These are phyloP conservation scores for Sebastes kiyomatsui DNA, from an alignment of 2,797 vertebrate genomes.

Conservation along the genomic window DNA sequence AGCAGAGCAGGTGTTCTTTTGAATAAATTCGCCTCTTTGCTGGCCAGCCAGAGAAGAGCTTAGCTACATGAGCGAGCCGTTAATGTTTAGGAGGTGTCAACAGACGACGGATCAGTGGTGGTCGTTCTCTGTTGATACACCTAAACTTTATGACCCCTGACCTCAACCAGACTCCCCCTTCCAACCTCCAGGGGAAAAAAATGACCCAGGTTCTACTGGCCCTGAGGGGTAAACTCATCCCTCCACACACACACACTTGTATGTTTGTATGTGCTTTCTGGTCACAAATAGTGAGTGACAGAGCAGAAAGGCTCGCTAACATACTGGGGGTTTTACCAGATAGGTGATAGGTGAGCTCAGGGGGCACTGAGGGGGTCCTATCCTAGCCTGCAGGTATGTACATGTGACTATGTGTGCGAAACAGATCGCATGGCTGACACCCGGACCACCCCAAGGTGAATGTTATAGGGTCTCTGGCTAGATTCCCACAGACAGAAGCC, in stretches of 20 bases:
- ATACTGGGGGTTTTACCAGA: slow-evolving; percentile 55
- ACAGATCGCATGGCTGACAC: slow-evolving; percentile 63
- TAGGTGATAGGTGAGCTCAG: slow-evolving; percentile 60
- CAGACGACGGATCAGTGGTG: slow-evolving; percentile 39
- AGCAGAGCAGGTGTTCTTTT: slow-evolving; percentile 61
- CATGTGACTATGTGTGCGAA: slow-evolving; percentile 66
- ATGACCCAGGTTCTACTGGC: slow-evolving; percentile 23
- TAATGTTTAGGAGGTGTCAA: slow-evolving; percentile 62
- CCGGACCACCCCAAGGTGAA: slow-evolving; percentile 60
- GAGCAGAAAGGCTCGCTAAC: slow-evolving; percentile 51
- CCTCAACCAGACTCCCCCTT: slow-evolving; percentile 25
- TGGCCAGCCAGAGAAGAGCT: slow-evolving; percentile 25
- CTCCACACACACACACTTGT: slow-evolving; percentile 27
- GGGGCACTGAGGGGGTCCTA: slow-evolving; percentile 12
- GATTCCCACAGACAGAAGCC: slow-evolving; percentile 36
- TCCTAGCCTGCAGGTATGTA: slow-evolving; percentile 63
- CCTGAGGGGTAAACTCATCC: slow-evolving; percentile 49
- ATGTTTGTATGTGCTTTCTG: slow-evolving; percentile 47
- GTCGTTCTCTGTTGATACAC: slow-evolving; percentile 48
- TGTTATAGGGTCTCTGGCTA: slow-evolving; percentile 18
- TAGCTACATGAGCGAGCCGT: slow-evolving; percentile 34
- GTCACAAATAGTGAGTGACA: slow-evolving; percentile 60
- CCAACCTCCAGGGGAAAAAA: background rate
- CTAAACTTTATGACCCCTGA: slow-evolving; percentile 63
- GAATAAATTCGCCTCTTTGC: slow-evolving; percentile 27